phyloP scores from a whole-genome alignment of 2,113 vertebrate genomes.

The Scophthalmus maximus region DNA sequence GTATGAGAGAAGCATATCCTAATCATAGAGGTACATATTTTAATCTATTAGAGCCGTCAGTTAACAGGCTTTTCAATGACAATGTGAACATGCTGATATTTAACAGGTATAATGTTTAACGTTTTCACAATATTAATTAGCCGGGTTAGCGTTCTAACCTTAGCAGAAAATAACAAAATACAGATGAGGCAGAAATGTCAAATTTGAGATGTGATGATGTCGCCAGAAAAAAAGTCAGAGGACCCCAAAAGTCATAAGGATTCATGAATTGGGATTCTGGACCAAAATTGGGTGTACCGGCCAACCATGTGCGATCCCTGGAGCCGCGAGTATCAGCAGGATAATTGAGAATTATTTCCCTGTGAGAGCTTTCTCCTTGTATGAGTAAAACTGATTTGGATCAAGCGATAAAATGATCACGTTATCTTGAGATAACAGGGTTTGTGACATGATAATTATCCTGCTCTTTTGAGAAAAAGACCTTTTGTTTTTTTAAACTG shows the following conservation, averaged over 20 bases:
- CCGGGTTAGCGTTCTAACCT: too few relatives aligned
- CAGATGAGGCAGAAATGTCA: neutral
- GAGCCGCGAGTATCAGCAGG: neutral
- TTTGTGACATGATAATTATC: neutral
- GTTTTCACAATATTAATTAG: neutral
- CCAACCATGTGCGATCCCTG: neutral
- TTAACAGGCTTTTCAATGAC: too few relatives aligned
- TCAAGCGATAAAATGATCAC: neutral
- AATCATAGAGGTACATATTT: too few relatives aligned
- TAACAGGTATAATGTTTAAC: neutral
- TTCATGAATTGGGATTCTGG: neutral
- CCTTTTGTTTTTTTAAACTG: neutral
- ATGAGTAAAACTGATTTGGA: neutral
- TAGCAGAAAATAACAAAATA: neutral
- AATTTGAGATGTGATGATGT: neutral
- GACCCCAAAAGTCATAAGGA: neutral
- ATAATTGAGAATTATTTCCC: neutral
- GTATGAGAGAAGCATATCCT: too few relatives aligned
- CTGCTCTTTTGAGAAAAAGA: neutral
- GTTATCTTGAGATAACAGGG: slow-evolving; percentile 2
- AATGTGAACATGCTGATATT: neutral
- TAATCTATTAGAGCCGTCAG: too few relatives aligned
- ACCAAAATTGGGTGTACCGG: neutral
- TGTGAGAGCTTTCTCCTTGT: neutral
- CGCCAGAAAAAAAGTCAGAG: neutral